A percentile compares a stretch with the other conserved stretches of the same genome.
phyloP scores from a whole-genome alignment of 2,888 invertebrate species.

The Nebria brevicollis region DNA sequence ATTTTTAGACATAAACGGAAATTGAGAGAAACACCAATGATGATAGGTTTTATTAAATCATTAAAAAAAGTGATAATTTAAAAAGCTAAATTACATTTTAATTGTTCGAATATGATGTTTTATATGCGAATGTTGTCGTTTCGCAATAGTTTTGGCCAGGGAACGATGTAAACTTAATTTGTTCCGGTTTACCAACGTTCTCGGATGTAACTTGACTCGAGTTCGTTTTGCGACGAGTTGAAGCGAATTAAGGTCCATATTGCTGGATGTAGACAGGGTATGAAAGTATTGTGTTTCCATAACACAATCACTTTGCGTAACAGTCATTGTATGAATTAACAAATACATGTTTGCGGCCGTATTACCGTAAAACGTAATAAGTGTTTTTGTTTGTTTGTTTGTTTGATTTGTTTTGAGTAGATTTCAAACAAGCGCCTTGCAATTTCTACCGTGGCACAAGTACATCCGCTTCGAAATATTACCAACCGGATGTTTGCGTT shows the following conservation, averaged over 20 bases:
- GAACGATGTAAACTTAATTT: constrained; percentile 53
- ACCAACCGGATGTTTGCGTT: constrained; percentile 57
- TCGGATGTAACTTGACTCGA: constrained; percentile 55
- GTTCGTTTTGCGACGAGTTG: constrained; percentile 57
- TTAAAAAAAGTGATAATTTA: neutral
- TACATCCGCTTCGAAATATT: constrained; percentile 52
- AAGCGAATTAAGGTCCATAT: constrained; percentile 51
- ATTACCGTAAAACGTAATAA: neutral
- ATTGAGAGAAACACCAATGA: constrained; percentile 31
- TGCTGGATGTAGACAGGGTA: constrained; percentile 53
- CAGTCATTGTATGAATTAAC: constrained; percentile 63
- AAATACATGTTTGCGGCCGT: constrained; percentile 54
- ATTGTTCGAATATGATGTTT: constrained; percentile 60
- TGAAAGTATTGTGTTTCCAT: constrained; percentile 63
- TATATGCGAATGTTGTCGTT: constrained; percentile 57
- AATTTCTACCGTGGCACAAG: constrained; percentile 59
- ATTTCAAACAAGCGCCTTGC: constrained; percentile 57
- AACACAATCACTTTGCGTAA: constrained; percentile 61
- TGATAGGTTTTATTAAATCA: constrained; percentile 33
- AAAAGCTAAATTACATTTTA: constrained; percentile 58
- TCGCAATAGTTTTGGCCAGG: constrained; percentile 56
- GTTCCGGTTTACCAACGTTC: constrained; percentile 52
- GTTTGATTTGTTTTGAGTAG: neutral
- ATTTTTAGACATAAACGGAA: too few relatives aligned
- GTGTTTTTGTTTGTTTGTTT: too few relatives aligned